Conservation (phyloP, 2,888 invertebrate genomes). For the Dermolepida albohirtum region DNA sequence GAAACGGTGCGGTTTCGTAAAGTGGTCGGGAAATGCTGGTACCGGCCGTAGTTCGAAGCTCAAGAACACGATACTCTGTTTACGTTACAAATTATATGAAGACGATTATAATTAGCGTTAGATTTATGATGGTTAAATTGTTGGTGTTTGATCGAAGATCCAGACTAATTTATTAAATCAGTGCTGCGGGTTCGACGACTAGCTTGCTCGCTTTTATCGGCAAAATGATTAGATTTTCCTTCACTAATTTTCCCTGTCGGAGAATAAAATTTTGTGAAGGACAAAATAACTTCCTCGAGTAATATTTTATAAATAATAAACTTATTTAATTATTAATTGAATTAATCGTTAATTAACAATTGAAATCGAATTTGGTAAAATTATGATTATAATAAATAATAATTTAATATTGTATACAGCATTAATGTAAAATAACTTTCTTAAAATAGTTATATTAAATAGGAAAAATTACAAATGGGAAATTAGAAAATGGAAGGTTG, state of each 20-base stretch:
- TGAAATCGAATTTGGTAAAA: no score
- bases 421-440: no score
- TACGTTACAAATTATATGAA: slow-evolving; percentile 34
- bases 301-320: neutral
- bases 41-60: slow-evolving; percentile 28
- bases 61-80: slow-evolving; percentile 23
- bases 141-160: slow-evolving; percentile 29
- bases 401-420: no score
- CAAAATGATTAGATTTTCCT: no score
- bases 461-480: no score
- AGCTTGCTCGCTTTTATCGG: slow-evolving; percentile 8
- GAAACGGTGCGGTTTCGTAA: slow-evolving; percentile 16
- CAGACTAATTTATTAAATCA: slow-evolving; percentile 28
- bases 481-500: no score
- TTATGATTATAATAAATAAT: no score
- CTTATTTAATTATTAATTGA: no score
- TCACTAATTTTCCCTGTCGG: neutral
- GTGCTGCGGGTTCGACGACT: slow-evolving; percentile 22
- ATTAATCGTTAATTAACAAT: no score
- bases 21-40: slow-evolving; percentile 34
- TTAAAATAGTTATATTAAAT: no score
- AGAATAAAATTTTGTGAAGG: neutral
- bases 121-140: slow-evolving; percentile 33
- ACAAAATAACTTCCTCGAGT: neutral
- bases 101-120: slow-evolving; percentile 34